Conservation (phyloP, 2,113 vertebrate species). For the Centropus bengalensis region DNA sequence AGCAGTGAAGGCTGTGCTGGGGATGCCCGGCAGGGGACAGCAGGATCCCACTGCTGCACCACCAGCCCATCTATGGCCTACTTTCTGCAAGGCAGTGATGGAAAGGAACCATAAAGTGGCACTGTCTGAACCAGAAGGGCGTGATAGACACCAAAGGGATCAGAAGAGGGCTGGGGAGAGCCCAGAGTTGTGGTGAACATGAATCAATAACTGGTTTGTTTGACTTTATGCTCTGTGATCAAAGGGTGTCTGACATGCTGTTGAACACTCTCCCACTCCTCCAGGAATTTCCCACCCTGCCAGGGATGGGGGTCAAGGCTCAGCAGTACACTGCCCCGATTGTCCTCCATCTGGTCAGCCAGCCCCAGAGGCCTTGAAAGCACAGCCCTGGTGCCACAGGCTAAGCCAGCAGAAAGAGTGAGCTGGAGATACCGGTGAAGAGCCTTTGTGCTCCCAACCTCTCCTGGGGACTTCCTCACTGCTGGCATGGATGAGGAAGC, state of each 20-base stretch:
- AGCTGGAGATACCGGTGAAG: not conserved
- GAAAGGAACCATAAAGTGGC: not conserved
- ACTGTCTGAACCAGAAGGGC: not conserved
- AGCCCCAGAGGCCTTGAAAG: not conserved
- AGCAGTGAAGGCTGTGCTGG: not conserved
- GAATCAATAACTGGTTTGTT: not conserved
- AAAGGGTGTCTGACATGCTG: not conserved
- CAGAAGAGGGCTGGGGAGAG: not conserved
- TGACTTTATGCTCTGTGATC: not conserved
- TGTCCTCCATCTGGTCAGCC: no score
- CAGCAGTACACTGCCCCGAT: fast-evolving
- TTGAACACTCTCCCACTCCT: fast-evolving
- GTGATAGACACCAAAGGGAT: not conserved
- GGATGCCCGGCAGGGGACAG: constrained; percentile 45
- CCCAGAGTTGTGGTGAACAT: not conserved
- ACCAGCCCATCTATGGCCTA: not conserved
- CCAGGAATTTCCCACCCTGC: not conserved
- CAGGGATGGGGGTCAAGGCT: not conserved
- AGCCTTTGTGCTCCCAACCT: not conserved
- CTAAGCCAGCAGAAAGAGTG: not conserved
- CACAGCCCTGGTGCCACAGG: not conserved
- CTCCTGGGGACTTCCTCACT: not conserved
- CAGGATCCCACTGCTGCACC: not conserved
- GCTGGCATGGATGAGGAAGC: not conserved
- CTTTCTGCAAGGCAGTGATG: not conserved